A percentile compares a stretch with the other conserved stretches of the same genome.
phyloP scores from a whole-genome alignment of 1,140 invertebrate genomes.

The Telenomus remus region DNA sequence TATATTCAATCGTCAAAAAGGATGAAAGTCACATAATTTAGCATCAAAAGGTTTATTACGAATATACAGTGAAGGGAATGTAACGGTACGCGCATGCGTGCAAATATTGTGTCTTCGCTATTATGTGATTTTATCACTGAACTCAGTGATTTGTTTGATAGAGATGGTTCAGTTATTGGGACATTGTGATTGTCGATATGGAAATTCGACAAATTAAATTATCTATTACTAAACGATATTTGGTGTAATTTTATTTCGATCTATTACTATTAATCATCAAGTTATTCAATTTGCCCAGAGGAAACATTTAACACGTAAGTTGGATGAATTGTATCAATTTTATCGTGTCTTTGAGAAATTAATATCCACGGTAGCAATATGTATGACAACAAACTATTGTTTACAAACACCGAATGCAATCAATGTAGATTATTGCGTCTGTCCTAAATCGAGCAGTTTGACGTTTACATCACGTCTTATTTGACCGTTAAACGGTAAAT shows the following conservation, averaged over 20 bases:
- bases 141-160: conserved; percentile 1
- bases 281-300: too few species aligned
- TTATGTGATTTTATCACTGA: conserved; percentile 13
- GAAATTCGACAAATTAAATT: too few species aligned
- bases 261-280: too few species aligned
- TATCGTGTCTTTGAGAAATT: too few species aligned
- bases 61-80: conserved; percentile 5
- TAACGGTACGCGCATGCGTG: conserved; percentile 18
- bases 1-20: too few species aligned
- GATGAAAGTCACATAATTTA: background rate
- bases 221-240: too few species aligned
- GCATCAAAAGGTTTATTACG: background rate
- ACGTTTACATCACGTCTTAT: conserved; percentile 3
- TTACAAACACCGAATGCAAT: conserved; percentile 18
- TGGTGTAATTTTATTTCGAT: too few species aligned
- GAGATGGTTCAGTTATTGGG: background rate
- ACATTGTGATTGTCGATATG: background rate
- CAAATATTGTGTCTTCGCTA: conserved; percentile 1
- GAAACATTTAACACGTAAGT: too few species aligned
- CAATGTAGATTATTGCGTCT: conserved; percentile 47
- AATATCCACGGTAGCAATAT: too few species aligned
- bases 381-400: conserved; percentile 9
- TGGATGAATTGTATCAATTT: too few species aligned
- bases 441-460: conserved; percentile 2
- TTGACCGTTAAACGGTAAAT: conserved; percentile 37